Conservation (phyloP, 2,113 vertebrate genomes). For the Apteryx owenii region DNA sequence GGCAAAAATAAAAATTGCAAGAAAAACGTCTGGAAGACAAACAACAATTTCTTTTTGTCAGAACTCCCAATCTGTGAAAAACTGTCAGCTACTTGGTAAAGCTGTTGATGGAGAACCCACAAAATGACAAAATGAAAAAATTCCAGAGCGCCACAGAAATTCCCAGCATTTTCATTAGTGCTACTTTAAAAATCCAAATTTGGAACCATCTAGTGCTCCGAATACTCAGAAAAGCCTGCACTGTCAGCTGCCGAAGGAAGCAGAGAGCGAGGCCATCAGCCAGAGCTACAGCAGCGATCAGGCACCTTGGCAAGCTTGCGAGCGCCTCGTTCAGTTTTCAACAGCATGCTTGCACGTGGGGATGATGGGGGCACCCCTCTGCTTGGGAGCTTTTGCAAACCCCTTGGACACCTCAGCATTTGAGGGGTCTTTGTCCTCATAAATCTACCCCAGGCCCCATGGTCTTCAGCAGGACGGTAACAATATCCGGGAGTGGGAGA, state of each 20-base stretch:
- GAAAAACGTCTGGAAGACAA: not conserved
- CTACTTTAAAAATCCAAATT: not conserved
- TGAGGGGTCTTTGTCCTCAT: not conserved
- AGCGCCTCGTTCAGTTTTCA: not conserved
- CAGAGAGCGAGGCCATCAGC: not conserved
- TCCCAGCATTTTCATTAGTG: not conserved
- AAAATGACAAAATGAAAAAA: not conserved
- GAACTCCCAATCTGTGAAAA: not conserved
- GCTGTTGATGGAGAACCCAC: not conserved
- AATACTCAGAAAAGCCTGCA: not conserved
- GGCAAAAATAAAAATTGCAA: not conserved
- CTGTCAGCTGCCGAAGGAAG: not conserved
- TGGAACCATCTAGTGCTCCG: not conserved
- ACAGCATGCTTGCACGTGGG: not conserved
- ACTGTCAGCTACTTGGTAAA: not conserved
- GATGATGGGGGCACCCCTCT: not conserved
- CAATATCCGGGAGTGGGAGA: not conserved
- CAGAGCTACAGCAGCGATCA: not conserved
- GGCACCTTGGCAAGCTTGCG: no score
- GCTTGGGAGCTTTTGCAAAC: not conserved
- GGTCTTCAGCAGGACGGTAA: rapidly evolving
- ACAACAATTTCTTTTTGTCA: not conserved
- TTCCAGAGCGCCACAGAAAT: not conserved
- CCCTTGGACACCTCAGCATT: no score
- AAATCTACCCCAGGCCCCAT: rapidly evolving